phyloP scores from a whole-genome alignment of 2,888 invertebrate species.

The Acleris cristana region DNA sequence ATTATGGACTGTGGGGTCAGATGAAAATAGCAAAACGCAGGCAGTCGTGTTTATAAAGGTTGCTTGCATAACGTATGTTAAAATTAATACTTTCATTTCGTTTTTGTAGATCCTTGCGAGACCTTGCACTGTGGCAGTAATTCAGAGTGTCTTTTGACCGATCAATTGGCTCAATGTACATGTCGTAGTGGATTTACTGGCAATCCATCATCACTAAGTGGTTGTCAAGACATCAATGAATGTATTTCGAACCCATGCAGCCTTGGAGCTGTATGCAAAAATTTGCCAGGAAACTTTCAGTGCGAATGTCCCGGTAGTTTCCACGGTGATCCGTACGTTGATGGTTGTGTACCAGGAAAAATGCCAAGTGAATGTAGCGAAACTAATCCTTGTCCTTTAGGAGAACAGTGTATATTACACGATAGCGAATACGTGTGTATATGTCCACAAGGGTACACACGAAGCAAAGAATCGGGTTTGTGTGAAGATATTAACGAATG shows the following conservation, averaged over 20 bases:
- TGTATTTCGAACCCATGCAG: constrained; percentile 92
- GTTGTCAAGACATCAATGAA: constrained; percentile 95
- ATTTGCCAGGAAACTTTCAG: constrained; percentile 92
- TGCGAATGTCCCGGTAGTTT: constrained; percentile 95
- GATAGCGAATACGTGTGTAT: constrained; percentile 93
- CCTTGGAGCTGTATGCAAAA: constrained; percentile 93
- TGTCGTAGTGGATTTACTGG: constrained; percentile 93
- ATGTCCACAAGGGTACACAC: constrained; percentile 93
- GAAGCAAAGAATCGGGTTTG: constrained; percentile 88
- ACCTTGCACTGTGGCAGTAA: constrained; percentile 92
- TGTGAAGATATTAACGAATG: constrained; percentile 96
- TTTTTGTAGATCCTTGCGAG: constrained; percentile 93
- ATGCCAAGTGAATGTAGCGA: constrained; percentile 89
- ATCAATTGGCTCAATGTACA: constrained; percentile 92
- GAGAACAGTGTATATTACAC: constrained; percentile 93
- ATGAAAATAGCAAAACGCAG: too few relatives aligned
- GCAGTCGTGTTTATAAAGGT: too few relatives aligned
- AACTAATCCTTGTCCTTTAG: constrained; percentile 90
- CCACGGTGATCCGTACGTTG: constrained; percentile 90
- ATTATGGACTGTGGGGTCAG: too few relatives aligned
- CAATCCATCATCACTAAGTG: constrained; percentile 84
- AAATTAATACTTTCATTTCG: constrained; percentile 10
- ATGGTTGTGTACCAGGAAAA: constrained; percentile 88
- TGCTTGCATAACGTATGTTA: too few relatives aligned
- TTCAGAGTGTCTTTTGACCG: constrained; percentile 93